Percentiles rank a stretch among this genome's conserved stretches.
phyloP scores from a whole-genome alignment of 35 echinoderm and acorn worm genomes.

The Nesometra sesokonis region DNA sequence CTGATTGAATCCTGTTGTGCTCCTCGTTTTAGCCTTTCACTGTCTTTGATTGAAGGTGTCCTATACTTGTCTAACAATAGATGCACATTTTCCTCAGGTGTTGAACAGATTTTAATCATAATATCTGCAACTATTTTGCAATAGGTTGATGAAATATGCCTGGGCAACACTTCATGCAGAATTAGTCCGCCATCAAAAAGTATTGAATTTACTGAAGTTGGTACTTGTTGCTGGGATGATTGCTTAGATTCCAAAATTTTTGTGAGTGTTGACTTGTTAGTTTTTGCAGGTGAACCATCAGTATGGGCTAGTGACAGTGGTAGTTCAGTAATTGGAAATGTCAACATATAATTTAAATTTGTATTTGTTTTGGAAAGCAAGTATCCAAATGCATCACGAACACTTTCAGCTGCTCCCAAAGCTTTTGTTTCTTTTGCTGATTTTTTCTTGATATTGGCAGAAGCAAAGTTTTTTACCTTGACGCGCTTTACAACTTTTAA shows the following conservation, averaged over 20 bases:
- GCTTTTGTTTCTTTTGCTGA: background rate
- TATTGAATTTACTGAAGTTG: too few species aligned
- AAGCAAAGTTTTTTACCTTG: constrained; percentile 43
- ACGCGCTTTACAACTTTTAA: constrained; percentile 29
- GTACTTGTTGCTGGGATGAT: too few species aligned
- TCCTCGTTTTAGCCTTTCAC: background rate
- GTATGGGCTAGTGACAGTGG: constrained; percentile 30
- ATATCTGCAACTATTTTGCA: too few species aligned
- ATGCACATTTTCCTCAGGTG: constrained; percentile 3
- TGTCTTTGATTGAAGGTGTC: constrained; percentile 20
- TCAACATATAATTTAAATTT: constrained; percentile 28
- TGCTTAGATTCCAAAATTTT: constrained; percentile 10
- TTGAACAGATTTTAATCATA: too few species aligned
- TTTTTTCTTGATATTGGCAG: constrained; percentile 19
- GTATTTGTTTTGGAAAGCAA: background rate
- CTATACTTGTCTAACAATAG: constrained; percentile 30
- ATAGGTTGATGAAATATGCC: too few species aligned
- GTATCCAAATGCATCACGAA: background rate
- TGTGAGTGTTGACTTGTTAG: constrained; percentile 5
- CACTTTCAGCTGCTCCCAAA: background rate
- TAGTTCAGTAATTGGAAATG: constrained; percentile 15
- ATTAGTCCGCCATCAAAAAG: too few species aligned
- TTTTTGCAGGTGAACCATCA: constrained; percentile 33
- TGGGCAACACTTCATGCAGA: too few species aligned
- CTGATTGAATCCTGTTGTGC: background rate